Base-by-base conservation (phyloP, 2,888 invertebrate species). In the Biston stratarius region DNA sequence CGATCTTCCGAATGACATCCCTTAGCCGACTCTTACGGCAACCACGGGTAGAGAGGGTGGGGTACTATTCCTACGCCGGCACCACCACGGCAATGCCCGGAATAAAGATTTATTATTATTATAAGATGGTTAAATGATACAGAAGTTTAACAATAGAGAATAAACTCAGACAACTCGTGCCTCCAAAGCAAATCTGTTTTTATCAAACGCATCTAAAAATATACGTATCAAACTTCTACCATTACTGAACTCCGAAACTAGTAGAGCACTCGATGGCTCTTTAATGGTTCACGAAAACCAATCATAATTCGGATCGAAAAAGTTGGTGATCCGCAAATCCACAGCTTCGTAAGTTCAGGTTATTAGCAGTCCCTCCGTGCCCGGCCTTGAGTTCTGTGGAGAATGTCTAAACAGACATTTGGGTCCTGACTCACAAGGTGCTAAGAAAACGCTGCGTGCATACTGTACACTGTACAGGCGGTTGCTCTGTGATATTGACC, bases 371-470 rank as follows among this genome's bases (percentile, higher is more conserved):
- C 91, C 70, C 72, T 56, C 64, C 82, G 78, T 74, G 80, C 65
- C 1, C 84, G 87, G 82, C 92, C 92, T 92, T 91, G 85, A 75
- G 67, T 74, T 75, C 72, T 80, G 83, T 64, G 70, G 81, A 84
- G 91, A 92, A 91, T 92, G 83, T 80, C 85, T 89, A 89, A 91
- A 79, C 85, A 87, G 85, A 81, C 82, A 83, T 86, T 88, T 80
- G 84, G 89, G 85, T 83, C 34, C 55, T 59, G 67, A 52, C 60
- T 65, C 69, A 51, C 57, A 42, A 57, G 40, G 47, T 47, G 61
- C 51, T 36, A 45, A 47, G 56, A 58, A 61, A 52, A 33, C 56
- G 57, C 55, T 49, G 24, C 40, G 52, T 61, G 84, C 82, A 83
- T 82, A 79, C 80, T 73, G 38, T 15, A 76, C 24, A 38, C 0